A percentile compares a stretch with the other conserved stretches of the same genome.
These are phyloP conservation scores for Sylvia borin DNA, from an alignment of 2,797 vertebrate species.

Conservation along the genomic window DNA sequence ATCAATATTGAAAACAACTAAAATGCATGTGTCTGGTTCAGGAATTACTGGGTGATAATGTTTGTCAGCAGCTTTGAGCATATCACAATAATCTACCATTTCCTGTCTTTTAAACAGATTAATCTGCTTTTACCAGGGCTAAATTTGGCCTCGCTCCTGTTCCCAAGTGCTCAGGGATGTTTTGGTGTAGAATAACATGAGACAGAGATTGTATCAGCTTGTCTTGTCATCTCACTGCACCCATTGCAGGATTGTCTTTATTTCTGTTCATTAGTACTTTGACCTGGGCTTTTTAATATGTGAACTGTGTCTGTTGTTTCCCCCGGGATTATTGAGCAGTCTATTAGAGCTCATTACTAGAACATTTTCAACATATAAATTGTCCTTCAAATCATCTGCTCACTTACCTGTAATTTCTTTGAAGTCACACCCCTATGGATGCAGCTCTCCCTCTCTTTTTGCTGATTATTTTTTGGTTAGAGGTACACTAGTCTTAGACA, in stretches of 20 bases:
- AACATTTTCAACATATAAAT: neutral
- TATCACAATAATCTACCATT: neutral
- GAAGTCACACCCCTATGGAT: neutral
- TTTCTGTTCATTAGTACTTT: neutral
- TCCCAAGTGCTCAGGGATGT: neutral
- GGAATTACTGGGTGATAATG: slow-evolving; percentile 21
- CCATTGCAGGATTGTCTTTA: neutral
- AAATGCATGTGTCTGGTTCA: neutral
- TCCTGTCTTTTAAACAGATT: slow-evolving; percentile 38
- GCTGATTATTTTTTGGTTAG: neutral
- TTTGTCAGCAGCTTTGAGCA: neutral
- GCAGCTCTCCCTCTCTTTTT: neutral
- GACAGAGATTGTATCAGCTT: neutral
- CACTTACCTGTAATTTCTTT: neutral
- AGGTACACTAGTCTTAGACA: neutral
- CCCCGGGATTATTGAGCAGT: neutral
- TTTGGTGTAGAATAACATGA: slow-evolving; percentile 15
- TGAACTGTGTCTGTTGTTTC: neutral
- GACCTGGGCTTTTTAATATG: neutral
- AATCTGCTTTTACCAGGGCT: slow-evolving; percentile 14
- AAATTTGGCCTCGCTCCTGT: neutral
- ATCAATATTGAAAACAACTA: neutral
- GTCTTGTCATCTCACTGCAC: neutral
- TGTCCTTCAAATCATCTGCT: neutral
- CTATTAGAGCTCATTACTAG: neutral